Percentiles rank a stretch among this genome's conserved stretches.
Evolutionary conservation across 2,113 vertebrate genomes (phyloP).

Genomic region (Ophiodon elongatus): DNA sequence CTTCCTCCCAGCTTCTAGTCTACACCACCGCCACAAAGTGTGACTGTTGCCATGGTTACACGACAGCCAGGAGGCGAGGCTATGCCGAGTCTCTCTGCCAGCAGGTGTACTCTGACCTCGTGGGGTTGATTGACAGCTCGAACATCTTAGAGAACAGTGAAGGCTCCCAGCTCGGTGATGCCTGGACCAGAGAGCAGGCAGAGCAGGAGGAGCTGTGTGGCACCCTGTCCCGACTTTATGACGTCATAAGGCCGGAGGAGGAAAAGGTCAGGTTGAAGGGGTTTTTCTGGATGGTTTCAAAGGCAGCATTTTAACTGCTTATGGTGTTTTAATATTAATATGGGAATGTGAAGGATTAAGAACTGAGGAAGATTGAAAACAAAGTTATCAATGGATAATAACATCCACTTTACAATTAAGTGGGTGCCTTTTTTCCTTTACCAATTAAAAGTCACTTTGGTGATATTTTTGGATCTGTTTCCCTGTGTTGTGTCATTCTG

Average conservation of each 20-base stretch:
- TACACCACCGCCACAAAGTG: conserved; percentile 79
- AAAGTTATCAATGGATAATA: not conserved
- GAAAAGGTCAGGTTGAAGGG: conserved; percentile 62
- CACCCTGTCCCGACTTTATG: conserved; percentile 74
- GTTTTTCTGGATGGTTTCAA: not conserved
- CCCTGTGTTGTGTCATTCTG: not conserved
- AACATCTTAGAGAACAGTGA: not conserved
- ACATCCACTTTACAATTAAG: not conserved
- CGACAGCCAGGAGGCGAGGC: conserved; percentile 66
- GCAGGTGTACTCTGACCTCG: conserved; percentile 81
- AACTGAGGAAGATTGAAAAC: not conserved
- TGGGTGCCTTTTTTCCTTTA: not conserved
- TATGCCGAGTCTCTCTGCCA: conserved; percentile 79
- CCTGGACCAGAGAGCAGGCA: conserved; percentile 52
- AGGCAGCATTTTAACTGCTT: not conserved
- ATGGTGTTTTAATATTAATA: not conserved
- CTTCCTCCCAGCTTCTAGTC: conserved; percentile 71
- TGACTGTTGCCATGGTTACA: conserved; percentile 73
- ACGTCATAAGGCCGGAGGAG: conserved; percentile 71
- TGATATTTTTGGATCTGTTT: not conserved
- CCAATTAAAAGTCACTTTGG: not conserved
- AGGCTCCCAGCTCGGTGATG: conserved; percentile 7
- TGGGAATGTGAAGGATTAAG: not conserved
- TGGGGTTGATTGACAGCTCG: conserved; percentile 63
- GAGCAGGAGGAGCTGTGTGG: conserved; percentile 80